Conservation (phyloP, 2,797 vertebrate genomes). For the Rhadinocentrus ornatus region DNA sequence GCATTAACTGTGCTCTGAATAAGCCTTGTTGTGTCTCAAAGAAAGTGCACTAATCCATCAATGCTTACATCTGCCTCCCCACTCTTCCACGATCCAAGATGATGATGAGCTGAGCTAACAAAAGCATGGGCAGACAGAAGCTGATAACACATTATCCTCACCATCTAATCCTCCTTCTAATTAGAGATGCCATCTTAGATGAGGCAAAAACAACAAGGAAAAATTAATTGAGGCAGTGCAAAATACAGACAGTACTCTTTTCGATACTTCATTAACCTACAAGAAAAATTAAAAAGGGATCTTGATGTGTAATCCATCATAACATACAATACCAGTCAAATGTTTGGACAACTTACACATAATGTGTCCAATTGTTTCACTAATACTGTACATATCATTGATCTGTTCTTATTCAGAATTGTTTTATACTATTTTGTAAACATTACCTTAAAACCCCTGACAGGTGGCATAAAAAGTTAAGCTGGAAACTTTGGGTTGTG, state of each 20-base stretch:
- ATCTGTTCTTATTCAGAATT: background rate
- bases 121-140: slow-evolving; percentile 67
- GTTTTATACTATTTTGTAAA: background rate
- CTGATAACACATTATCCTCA: slow-evolving; percentile 65
- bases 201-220: slow-evolving; percentile 26
- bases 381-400: background rate
- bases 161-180: slow-evolving; percentile 69
- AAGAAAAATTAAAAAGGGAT: slow-evolving; percentile 29
- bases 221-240: slow-evolving; percentile 10
- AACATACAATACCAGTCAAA: background rate
- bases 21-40: slow-evolving; percentile 33
- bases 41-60: slow-evolving; percentile 58
- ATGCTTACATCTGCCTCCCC: slow-evolving; percentile 38
- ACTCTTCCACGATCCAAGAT: slow-evolving; percentile 43
- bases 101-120: slow-evolving; percentile 70
- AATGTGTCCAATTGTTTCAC: too few relatives aligned
- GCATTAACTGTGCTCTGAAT: slow-evolving; percentile 51
- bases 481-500: background rate
- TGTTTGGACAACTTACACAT: too few relatives aligned
- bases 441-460: background rate
- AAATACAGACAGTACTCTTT: slow-evolving; percentile 3
- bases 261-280: background rate
- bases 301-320: slow-evolving; percentile 36
- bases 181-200: slow-evolving; percentile 59
- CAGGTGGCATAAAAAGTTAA: background rate